Evolutionary conservation across 2,797 vertebrate genomes (phyloP).

Genomic region (Acrocephalus scirpaceus): DNA sequence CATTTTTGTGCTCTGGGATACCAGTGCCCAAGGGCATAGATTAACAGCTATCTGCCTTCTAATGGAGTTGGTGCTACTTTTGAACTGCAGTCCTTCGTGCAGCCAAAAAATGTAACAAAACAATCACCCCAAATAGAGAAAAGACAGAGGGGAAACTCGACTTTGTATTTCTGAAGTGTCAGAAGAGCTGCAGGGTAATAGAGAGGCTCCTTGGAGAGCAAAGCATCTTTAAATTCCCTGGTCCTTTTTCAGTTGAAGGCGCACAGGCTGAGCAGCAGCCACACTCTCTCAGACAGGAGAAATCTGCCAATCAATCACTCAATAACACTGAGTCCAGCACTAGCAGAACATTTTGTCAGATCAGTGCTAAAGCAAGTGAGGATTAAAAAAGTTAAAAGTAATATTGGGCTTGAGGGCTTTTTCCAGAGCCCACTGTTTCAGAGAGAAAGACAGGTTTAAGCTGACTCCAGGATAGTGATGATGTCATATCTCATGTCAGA

Average conservation of each 20-base stretch:
- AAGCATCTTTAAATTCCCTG: neutral
- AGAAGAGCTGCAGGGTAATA: neutral
- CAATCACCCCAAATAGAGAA: neutral
- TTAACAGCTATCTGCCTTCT: neutral
- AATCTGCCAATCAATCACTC: neutral
- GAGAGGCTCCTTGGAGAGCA: neutral
- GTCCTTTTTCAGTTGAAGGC: neutral
- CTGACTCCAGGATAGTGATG: neutral
- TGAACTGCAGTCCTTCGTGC: neutral
- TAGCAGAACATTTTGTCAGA: neutral
- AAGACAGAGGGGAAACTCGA: neutral
- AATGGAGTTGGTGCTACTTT: neutral
- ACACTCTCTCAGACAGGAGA: neutral
- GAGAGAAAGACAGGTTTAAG: neutral
- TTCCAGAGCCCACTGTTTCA: neutral
- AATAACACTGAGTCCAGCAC: neutral
- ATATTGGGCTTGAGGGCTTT: neutral
- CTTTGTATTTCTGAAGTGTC: neutral
- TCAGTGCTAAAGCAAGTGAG: neutral
- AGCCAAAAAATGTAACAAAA: neutral
- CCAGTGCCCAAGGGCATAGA: neutral
- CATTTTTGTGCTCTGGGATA: neutral
- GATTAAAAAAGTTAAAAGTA: constrained; percentile 14
- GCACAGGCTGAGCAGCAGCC: neutral
- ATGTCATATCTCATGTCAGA: neutral